Conservation (phyloP, 2,113 vertebrate genomes). For the Burhinus oedicnemus region DNA sequence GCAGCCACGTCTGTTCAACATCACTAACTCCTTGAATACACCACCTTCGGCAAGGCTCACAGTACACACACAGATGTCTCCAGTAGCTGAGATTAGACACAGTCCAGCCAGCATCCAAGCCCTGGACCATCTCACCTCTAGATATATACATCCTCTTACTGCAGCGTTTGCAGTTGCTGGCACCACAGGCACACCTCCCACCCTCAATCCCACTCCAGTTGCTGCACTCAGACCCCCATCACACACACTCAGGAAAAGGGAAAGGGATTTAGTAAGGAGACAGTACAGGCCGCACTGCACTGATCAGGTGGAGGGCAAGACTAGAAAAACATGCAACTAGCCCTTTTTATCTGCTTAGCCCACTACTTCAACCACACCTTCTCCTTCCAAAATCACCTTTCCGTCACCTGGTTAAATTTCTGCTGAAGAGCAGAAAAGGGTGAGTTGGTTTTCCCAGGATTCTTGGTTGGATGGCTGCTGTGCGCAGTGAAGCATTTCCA, state of each 20-base stretch:
- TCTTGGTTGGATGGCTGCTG: background rate
- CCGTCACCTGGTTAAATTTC: background rate
- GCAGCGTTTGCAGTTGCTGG: background rate
- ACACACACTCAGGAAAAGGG: background rate
- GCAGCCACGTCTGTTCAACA: background rate
- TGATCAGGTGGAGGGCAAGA: background rate
- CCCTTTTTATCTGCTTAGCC: background rate
- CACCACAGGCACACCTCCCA: too few species aligned
- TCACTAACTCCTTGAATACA: background rate
- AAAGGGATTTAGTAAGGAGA: background rate
- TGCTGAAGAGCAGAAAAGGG: background rate
- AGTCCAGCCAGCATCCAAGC: background rate
- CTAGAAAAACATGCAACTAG: background rate
- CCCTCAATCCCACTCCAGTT: fast-evolving
- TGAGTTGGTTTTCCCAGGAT: background rate
- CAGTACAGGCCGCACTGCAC: background rate
- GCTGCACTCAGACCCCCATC: background rate
- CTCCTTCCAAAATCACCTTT: background rate
- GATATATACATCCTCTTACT: fast-evolving
- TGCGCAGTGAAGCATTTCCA: fast-evolving
- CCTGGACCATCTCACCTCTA: background rate
- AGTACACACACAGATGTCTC: background rate
- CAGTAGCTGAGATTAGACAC: background rate
- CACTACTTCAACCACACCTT: background rate
- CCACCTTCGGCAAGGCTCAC: background rate